Evolutionary conservation across 2,888 invertebrate genomes (phyloP).

Genomic region (Ichneumoninae sp.): DNA sequence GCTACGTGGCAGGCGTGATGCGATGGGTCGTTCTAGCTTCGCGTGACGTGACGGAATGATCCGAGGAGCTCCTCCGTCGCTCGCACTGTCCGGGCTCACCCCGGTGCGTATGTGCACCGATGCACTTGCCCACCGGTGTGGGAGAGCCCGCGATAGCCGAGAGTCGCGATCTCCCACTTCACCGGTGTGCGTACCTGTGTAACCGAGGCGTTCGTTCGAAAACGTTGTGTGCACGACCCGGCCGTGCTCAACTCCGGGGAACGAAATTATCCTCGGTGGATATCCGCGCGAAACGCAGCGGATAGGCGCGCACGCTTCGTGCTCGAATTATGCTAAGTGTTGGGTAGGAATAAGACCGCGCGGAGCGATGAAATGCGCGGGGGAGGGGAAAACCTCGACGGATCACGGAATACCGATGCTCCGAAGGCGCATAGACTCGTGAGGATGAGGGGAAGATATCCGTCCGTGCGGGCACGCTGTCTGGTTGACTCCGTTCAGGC

Average conservation of each 20-base stretch:
- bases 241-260: conserved; percentile 4
- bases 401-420: conserved; percentile 19
- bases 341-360: conserved; percentile 35
- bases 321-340: conserved; percentile 57
- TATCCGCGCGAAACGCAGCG: conserved; percentile 18
- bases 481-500: not conserved
- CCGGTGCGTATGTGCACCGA: conserved; percentile 15
- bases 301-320: conserved; percentile 16
- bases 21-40: conserved; percentile 53
- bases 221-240: conserved; percentile 18
- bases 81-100: conserved; percentile 9
- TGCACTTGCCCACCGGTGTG: conserved; percentile 39
- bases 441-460: not conserved
- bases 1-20: conserved; percentile 57
- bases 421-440: not conserved
- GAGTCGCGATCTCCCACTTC: conserved; percentile 5
- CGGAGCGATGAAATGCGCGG: conserved; percentile 33
- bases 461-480: no score
- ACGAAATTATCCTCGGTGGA: conserved; percentile 34
- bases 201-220: conserved; percentile 26
- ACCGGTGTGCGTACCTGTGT: not conserved
- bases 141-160: not conserved
- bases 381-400: not conserved
- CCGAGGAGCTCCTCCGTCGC: conserved; percentile 36
- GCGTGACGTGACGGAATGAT: conserved; percentile 64